phyloP scores from a whole-genome alignment of 2,113 vertebrate genomes.

The Neolamprologus longior region DNA sequence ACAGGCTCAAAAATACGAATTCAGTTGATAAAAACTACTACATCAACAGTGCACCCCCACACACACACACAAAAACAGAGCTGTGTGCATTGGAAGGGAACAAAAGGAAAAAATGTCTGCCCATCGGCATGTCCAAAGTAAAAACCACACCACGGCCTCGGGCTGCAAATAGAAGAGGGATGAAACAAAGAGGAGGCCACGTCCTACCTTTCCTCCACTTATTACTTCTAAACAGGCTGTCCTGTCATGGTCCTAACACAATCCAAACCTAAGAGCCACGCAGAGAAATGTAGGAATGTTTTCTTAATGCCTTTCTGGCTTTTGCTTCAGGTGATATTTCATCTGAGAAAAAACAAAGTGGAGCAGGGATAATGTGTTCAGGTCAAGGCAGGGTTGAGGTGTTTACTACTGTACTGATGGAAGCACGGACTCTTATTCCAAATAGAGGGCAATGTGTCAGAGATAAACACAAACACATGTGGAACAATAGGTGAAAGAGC shows the following conservation, averaged over 20 bases:
- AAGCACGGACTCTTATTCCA: neutral
- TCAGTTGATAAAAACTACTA: neutral
- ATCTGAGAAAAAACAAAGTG: neutral
- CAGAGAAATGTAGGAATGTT: neutral
- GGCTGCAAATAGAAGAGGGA: conserved; percentile 46
- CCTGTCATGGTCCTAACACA: conserved; percentile 3
- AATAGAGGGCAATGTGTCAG: neutral
- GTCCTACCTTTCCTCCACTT: neutral
- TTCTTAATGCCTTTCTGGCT: neutral
- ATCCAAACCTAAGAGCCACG: neutral
- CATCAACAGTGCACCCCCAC: neutral
- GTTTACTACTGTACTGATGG: neutral
- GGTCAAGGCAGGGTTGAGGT: neutral
- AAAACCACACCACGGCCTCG: conserved; percentile 23
- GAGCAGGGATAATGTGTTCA: neutral
- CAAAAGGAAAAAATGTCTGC: conserved; percentile 1
- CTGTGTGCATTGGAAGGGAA: neutral
- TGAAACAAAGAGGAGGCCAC: conserved; percentile 39
- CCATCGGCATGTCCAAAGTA: neutral
- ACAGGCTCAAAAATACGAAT: neutral
- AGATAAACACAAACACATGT: neutral
- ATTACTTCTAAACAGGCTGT: neutral
- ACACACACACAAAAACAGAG: neutral
- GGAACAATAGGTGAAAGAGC: neutral
- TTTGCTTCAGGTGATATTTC: neutral